Evolutionary conservation across 2,113 vertebrate genomes (phyloP), one percentile per base, ranked within the genome.

Genomic region (Paratilapia polleni): DNA sequence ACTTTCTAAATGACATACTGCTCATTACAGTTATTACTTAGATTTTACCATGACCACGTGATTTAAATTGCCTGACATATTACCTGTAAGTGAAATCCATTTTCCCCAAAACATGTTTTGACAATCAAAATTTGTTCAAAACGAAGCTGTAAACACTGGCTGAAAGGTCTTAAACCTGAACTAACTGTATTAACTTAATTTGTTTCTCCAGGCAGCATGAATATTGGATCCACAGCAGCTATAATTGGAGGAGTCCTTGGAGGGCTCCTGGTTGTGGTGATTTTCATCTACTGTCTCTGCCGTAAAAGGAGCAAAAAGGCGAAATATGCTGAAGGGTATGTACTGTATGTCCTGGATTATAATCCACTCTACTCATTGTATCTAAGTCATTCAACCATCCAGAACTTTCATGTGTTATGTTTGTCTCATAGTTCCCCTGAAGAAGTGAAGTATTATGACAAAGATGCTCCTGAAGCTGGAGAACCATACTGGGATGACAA

Each of bases 271-370:
- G 4, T 96, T 60, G 60, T 97, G 0, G 94, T 95, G 1, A 19
- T 98, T 85, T 0, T 97, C 4, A 58, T 93, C 70, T 97, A 95
- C 8, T 99, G 95, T 91, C 97, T 96, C 93, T 97, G 93, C 70
- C 91, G 93, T 31, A 91, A 1, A 0, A 66, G 86, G 6, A 41
- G 10, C 2, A 77, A 92, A 34, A 38, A 95, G 11, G 91, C 93
- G 76, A 91, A 94, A 94, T 95, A 94, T 94, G 96, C 66, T 28
- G 70, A 94, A 36, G 86, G 86, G 93, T 95, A 88, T 2, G 90
- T 82, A n/a, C 15, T 8, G 14, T 43, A 12, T 61, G 20, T 62
- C 6, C 4, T 73, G 3, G 52, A 34, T 9, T 59, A 20, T 22
- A 20, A 63, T 56, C 28, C 3, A 49, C 19, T 19, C 14, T 28